Conservation (phyloP, 2,113 vertebrate species). For the Patagioenas fasciata region DNA sequence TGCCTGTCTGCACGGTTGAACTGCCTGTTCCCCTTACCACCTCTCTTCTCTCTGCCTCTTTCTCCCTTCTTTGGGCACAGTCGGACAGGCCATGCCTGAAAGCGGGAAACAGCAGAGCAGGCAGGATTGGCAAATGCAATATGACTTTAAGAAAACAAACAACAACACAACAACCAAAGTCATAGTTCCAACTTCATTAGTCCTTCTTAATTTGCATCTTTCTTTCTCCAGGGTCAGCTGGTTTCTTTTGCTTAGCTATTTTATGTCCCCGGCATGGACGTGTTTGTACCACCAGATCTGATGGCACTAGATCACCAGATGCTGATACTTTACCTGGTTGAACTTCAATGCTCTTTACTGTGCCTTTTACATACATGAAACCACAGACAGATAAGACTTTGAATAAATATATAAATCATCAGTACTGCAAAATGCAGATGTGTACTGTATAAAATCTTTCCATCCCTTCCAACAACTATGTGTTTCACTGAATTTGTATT, state of each 20-base stretch:
- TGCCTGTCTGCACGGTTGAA: not conserved
- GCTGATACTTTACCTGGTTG: not conserved
- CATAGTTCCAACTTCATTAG: not conserved
- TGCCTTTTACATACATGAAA: not conserved
- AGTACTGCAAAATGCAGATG: not conserved
- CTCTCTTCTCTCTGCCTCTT: not conserved
- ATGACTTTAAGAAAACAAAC: not conserved
- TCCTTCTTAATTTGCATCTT: not conserved
- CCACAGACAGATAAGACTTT: not conserved
- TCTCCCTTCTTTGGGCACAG: not conserved
- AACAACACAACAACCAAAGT: not conserved
- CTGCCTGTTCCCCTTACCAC: not conserved
- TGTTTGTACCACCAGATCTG: not conserved
- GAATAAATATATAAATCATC: not conserved
- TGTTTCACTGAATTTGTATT: not conserved
- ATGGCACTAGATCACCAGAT: not conserved
- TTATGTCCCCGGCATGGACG: not conserved
- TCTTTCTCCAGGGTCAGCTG: not conserved
- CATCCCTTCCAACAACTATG: accelerated
- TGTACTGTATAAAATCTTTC: not conserved
- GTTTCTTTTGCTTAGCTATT: not conserved
- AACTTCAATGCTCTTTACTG: not conserved
- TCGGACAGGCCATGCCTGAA: not conserved
- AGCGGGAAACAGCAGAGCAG: not conserved
- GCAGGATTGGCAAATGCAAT: not conserved